phyloP scores from a whole-genome alignment of 2,797 vertebrate genomes.

The Manis pentadactyla region DNA sequence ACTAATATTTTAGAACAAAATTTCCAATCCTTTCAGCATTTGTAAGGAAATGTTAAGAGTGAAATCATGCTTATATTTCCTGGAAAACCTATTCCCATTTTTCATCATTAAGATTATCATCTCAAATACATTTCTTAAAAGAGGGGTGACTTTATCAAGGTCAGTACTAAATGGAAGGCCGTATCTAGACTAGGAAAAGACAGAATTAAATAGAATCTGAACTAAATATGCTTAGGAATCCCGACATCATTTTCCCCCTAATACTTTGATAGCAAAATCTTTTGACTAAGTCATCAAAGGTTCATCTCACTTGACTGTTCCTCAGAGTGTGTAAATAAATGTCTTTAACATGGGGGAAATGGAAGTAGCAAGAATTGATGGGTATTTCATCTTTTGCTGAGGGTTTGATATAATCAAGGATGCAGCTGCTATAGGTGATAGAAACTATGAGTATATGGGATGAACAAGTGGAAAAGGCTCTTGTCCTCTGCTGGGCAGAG shows the following conservation, averaged over 20 bases:
- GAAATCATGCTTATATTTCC: not conserved
- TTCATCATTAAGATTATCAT: not conserved
- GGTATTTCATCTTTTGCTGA: not conserved
- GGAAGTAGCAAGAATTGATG: not conserved
- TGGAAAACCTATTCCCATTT: not conserved
- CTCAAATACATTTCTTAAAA: not conserved
- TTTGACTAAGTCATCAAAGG: not conserved
- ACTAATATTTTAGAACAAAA: not conserved
- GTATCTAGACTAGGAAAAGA: not conserved
- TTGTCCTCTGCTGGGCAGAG: too few relatives aligned
- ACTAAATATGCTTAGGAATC: not conserved
- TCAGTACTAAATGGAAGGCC: not conserved
- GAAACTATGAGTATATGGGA: too few relatives aligned
- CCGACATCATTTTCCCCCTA: not conserved
- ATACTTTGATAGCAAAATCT: not conserved
- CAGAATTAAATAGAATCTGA: not conserved
- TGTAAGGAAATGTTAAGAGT: not conserved
- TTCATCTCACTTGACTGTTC: not conserved
- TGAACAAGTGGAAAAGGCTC: not conserved
- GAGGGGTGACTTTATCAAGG: not conserved
- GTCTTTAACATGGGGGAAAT: slow-evolving; percentile 33
- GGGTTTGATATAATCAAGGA: slow-evolving; percentile 39
- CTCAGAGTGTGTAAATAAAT: slow-evolving; percentile 49
- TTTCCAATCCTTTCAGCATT: not conserved
- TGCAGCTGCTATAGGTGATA: not conserved